Evolutionary conservation across 2,113 vertebrate genomes (phyloP).

Genomic region (Gobiocypris rarus): DNA sequence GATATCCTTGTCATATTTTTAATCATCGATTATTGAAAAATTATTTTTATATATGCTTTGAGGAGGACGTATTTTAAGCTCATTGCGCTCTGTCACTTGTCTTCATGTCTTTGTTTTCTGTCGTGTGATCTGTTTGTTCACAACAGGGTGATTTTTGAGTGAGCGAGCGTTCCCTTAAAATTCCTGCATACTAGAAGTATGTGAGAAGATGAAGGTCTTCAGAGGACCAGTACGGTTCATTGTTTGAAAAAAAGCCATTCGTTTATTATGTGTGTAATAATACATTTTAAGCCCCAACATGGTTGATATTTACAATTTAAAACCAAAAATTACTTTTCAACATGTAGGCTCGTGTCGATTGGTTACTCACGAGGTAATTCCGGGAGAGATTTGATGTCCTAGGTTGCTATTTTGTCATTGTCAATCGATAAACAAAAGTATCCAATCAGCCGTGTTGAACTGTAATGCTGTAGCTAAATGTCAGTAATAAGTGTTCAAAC

Average conservation of each 20-base stretch:
- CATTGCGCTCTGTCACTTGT: constrained; percentile 6
- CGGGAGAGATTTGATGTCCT: constrained; percentile 9
- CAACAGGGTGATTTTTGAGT: constrained; percentile 18
- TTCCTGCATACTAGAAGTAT: background rate
- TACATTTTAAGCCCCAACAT: background rate
- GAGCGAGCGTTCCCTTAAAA: background rate
- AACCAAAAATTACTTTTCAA: constrained; percentile 15
- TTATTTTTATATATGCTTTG: constrained; percentile 46
- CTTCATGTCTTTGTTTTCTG: constrained; percentile 25
- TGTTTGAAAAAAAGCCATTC: background rate
- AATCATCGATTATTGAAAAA: constrained; percentile 33
- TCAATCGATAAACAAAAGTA: constrained; percentile 18
- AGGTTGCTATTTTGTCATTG: constrained; percentile 30
- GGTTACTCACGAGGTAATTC: background rate
- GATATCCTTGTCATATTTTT: constrained; percentile 30
- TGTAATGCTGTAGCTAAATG: constrained; percentile 51
- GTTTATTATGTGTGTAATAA: background rate
- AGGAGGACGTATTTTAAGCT: constrained; percentile 27
- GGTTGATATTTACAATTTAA: constrained; percentile 21
- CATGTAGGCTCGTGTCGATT: background rate
- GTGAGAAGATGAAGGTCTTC: background rate
- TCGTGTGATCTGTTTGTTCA: background rate
- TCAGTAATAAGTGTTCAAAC: constrained; percentile 49
- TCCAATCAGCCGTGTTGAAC: constrained; percentile 45
- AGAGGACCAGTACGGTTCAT: background rate